These are phyloP conservation scores for Helicoverpa assulta DNA, from an alignment of 2,888 invertebrate species.

Conservation along the genomic window DNA sequence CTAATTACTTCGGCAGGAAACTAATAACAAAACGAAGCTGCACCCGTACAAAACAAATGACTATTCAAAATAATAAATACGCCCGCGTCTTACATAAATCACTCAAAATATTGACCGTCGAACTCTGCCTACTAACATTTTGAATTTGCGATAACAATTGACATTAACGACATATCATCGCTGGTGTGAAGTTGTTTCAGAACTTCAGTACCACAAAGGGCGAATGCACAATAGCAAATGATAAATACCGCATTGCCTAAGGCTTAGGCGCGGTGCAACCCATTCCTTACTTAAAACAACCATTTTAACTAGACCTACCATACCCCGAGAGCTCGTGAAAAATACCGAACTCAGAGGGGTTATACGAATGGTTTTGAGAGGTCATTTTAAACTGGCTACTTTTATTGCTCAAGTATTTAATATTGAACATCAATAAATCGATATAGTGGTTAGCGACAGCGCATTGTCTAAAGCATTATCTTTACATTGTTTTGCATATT, in stretches of 20 bases:
- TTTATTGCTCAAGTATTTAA: conserved; percentile 84
- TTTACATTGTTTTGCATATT: conserved; percentile 89
- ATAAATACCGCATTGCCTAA: conserved; percentile 83
- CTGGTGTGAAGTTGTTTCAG: conserved; percentile 70
- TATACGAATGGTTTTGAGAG: conserved; percentile 64
- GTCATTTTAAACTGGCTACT: conserved; percentile 72
- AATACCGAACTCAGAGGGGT: conserved; percentile 47
- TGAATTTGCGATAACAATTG: conserved; percentile 65
- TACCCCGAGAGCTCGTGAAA: conserved; percentile 51
- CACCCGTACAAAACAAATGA: conserved; percentile 10
- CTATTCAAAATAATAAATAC: conserved; percentile 36
- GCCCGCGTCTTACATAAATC: conserved; percentile 43
- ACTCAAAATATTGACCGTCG: conserved; percentile 56
- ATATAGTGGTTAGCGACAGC: conserved; percentile 88
- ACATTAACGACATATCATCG: conserved; percentile 75
- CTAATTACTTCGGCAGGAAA: conserved; percentile 23
- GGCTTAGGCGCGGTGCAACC: conserved; percentile 79
- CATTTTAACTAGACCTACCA: conserved; percentile 69
- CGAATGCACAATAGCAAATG: conserved; percentile 80
- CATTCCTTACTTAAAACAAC: conserved; percentile 68
- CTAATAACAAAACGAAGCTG: conserved; percentile 30
- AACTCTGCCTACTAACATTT: conserved; percentile 59
- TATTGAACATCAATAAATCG: conserved; percentile 86
- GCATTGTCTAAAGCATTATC: conserved; percentile 86
- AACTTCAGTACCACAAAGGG: conserved; percentile 76